These are phyloP conservation scores for Monopterus albus DNA, from an alignment of 2,113 vertebrate genomes.

Conservation along the genomic window DNA sequence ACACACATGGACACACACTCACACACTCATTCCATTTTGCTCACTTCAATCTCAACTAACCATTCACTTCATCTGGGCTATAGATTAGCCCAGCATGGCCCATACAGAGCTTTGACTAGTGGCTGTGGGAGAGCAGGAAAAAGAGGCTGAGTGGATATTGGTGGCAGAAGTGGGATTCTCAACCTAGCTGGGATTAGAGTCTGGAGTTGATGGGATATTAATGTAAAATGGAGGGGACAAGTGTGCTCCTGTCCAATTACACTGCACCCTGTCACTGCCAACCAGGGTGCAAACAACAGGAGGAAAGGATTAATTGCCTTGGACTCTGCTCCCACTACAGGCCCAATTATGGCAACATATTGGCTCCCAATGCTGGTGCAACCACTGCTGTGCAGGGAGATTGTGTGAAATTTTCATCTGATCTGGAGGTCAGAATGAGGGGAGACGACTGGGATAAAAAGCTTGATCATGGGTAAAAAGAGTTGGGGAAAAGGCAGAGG, in stretches of 20 bases:
- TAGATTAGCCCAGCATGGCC: conserved; percentile 64
- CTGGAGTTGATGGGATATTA: conserved; percentile 95
- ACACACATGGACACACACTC: conserved; percentile 20
- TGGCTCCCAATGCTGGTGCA: conserved; percentile 95
- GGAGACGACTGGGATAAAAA: conserved; percentile 55
- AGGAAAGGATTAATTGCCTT: conserved; percentile 99
- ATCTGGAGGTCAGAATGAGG: conserved; percentile 91
- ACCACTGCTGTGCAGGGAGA: conserved; percentile 98
- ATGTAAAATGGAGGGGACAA: conserved; percentile 97
- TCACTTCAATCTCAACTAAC: conserved; percentile 54
- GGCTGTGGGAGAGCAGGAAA: conserved; percentile 59
- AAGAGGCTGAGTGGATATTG: conserved; percentile 67
- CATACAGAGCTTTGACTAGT: conserved; percentile 70
- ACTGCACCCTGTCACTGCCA: conserved; percentile 94
- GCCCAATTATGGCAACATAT: conserved; percentile 99
- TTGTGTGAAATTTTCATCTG: conserved; percentile 97
- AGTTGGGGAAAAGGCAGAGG: background rate
- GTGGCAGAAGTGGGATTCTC: conserved; percentile 70
- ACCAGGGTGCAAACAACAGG: conserved; percentile 94
- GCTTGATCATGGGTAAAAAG: conserved; percentile 25
- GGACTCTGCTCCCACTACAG: conserved; percentile 97
- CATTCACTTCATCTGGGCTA: conserved; percentile 62
- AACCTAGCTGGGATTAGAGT: conserved; percentile 89
- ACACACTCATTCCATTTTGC: conserved; percentile 45
- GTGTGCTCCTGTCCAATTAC: conserved; percentile 97